phyloP scores from a whole-genome alignment of 2,113 vertebrate species.

The Pteronura brasiliensis region DNA sequence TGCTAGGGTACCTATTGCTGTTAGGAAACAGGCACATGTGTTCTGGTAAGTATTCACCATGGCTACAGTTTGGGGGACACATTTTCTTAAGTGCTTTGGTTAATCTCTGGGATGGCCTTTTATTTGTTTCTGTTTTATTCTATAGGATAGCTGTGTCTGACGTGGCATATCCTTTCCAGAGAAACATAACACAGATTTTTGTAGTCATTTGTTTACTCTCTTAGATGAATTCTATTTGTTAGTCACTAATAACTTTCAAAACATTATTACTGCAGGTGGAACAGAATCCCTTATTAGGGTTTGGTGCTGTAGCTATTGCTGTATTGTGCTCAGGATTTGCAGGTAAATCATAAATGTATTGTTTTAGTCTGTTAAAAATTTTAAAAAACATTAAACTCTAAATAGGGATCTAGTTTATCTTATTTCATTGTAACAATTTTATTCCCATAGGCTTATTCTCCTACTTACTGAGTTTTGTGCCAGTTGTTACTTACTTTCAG shows the following conservation, averaged over 20 bases:
- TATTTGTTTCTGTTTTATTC: not conserved
- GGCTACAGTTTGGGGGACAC: not conserved
- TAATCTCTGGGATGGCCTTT: constrained; percentile 25
- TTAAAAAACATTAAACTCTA: constrained; percentile 26
- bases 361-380: not conserved
- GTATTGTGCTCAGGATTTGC: constrained; percentile 98
- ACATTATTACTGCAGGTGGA: constrained; percentile 88
- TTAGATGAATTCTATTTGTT: not conserved
- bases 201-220: not conserved
- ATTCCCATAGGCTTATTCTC: not conserved
- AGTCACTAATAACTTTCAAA: not conserved
- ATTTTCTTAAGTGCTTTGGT: not conserved
- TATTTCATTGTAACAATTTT: not conserved
- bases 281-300: constrained; percentile 92
- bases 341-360: constrained; percentile 83
- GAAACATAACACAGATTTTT: not conserved
- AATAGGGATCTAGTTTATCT: not conserved
- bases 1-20: not conserved
- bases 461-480: not conserved
- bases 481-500: not conserved
- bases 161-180: not conserved
- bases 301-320: constrained; percentile 91
- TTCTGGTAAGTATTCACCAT: not conserved
- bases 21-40: not conserved
- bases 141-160: not conserved